Evolutionary conservation across 2,888 invertebrate genomes (phyloP).

Genomic region (Oeneis ivallda): DNA sequence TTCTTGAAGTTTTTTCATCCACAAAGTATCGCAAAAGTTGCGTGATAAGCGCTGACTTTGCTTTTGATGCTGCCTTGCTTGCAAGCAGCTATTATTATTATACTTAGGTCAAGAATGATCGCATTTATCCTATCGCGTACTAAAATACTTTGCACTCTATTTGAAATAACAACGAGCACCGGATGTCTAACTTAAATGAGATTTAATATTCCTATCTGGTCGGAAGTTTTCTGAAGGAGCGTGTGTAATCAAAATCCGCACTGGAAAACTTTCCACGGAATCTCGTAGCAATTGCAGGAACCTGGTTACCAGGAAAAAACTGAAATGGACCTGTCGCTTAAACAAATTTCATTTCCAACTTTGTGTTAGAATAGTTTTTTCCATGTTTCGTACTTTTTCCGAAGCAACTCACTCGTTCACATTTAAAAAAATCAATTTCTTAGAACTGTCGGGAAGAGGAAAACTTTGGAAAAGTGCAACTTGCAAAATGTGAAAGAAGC

Average conservation of each 20-base stretch:
- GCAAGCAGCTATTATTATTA: no score
- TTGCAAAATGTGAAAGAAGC: slow-evolving; percentile 56
- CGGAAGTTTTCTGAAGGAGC: slow-evolving; percentile 77
- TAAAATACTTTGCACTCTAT: slow-evolving; percentile 56
- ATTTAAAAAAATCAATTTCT: slow-evolving; percentile 78
- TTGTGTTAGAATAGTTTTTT: slow-evolving; percentile 76
- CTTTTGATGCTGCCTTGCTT: no score
- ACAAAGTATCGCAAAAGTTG: neutral
- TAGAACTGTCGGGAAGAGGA: slow-evolving; percentile 64
- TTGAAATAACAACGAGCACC: slow-evolving; percentile 78
- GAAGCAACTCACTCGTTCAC: slow-evolving; percentile 69
- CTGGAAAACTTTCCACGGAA: slow-evolving; percentile 71
- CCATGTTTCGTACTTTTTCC: slow-evolving; percentile 65
- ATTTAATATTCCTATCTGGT: slow-evolving; percentile 80
- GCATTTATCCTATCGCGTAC: neutral
- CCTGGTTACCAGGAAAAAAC: slow-evolving; percentile 71
- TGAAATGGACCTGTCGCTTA: slow-evolving; percentile 80
- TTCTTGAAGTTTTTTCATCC: neutral
- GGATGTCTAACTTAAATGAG: slow-evolving; percentile 81
- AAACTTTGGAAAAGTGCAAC: slow-evolving; percentile 55
- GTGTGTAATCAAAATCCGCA: slow-evolving; percentile 82
- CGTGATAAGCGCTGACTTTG: neutral
- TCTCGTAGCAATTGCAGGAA: slow-evolving; percentile 73
- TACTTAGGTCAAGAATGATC: no score
- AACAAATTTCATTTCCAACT: slow-evolving; percentile 79